phyloP scores from a whole-genome alignment of 2,888 invertebrate species.

The Sycophila texana region DNA sequence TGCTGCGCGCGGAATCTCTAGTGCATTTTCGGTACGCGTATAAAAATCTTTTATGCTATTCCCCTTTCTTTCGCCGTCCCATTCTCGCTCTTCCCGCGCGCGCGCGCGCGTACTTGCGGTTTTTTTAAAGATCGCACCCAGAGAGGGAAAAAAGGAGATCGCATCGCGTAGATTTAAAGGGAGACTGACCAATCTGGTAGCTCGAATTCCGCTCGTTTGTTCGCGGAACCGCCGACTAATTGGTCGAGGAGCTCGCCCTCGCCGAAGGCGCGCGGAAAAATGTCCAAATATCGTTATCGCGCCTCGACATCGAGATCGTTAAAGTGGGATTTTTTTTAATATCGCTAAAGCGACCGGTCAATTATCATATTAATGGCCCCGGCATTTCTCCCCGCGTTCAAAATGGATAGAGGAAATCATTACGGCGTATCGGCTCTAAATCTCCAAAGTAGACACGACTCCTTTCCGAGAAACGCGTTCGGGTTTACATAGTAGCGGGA shows the following conservation, averaged over 20 bases:
- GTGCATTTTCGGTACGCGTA: neutral
- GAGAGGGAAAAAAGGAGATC: slow-evolving; percentile 55
- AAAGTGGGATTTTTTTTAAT: neutral
- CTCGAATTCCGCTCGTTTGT: slow-evolving; percentile 62
- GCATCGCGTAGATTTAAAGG: slow-evolving; percentile 65
- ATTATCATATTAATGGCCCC: neutral
- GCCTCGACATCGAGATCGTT: neutral
- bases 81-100: neutral
- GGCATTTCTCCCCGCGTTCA: neutral
- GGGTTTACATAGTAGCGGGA: neutral
- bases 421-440: neutral
- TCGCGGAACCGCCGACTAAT: slow-evolving; percentile 62
- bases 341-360: neutral
- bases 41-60: slow-evolving; percentile 17
- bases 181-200: slow-evolving; percentile 64
- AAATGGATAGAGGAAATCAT: neutral
- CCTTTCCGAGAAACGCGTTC: neutral
- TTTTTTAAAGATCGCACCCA: neutral
- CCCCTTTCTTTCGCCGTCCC: neutral
- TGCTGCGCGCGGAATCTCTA: neutral
- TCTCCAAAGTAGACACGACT: neutral
- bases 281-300: slow-evolving; percentile 1
- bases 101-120: neutral
- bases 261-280: slow-evolving; percentile 2
- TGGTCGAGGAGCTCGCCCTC: slow-evolving; percentile 52